Base-by-base conservation (phyloP, 2,888 invertebrate genomes). In the Chydorus sphaericus region DNA sequence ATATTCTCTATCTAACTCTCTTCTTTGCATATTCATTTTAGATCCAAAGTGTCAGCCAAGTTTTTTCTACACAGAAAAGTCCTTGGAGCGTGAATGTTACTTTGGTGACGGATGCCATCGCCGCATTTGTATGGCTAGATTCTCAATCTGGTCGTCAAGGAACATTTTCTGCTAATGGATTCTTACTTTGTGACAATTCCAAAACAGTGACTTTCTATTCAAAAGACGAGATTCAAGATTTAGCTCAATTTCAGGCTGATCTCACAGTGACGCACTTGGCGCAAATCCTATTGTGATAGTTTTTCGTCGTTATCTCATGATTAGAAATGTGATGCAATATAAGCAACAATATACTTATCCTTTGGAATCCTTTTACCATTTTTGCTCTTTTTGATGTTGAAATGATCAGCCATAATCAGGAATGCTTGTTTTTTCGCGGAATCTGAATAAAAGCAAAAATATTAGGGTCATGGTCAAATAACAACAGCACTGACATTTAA, bases 141-240 rank as follows among this genome's bases (percentile, higher is more conserved):
- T 67, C 85, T 23, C 81, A 83, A 60, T 67, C 76, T 0, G 68
- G 67, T 3, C 52, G 65, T 72, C 38, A 66, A 65, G 88, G 88
- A 1, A 71, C 69, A 57, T 88, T 88, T 67, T 79, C 80, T 1
- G 81, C 85, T 62, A 88, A 90, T 68, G 89, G 88, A 0, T 81
- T 88, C 60, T 59, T 69, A 20, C 29, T 57, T 65, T 16, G 67
- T n/a, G 52, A 36, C 14, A 18, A n/a, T 3, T 26, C 36, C 36
- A 52, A 52, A 37, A 31, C 23, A 10, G 23, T 52, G 23, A 31
- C 20, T 10, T 52, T 52, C 36, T 52, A 36, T 26, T 33, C 52
- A 18, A 52, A 36, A 20, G n/a, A 16, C 1, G 6, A 16, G n/a
- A 31, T 52, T 23, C 5, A 10, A 11, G 52, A 52, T 29, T 11